Evolutionary conservation across 2,113 vertebrate species (phyloP).

Genomic region (Megaceryle maxima): DNA sequence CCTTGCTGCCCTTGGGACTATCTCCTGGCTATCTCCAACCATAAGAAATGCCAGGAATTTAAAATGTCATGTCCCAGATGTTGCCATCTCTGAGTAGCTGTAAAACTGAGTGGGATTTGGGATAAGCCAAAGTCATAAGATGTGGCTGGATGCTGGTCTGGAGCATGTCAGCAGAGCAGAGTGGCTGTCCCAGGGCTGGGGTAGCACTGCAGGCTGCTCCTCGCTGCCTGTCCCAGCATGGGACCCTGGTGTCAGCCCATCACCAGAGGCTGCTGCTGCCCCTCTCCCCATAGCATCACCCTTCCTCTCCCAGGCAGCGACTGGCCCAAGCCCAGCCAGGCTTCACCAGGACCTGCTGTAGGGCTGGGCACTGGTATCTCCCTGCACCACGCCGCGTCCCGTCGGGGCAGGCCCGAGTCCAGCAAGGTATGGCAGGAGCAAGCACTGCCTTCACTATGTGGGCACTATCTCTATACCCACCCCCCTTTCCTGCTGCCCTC

Average conservation of each 20-base stretch:
- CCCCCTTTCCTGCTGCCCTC: not conserved
- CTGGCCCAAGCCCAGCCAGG: constrained; percentile 41
- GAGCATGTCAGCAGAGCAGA: not conserved
- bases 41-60: not conserved
- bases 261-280: not conserved
- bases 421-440: constrained; percentile 78
- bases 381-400: constrained; percentile 60
- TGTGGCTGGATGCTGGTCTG: not conserved
- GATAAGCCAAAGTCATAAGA: not conserved
- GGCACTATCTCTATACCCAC: not conserved
- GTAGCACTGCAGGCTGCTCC: not conserved
- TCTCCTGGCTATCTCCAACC: not conserved
- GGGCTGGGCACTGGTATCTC: constrained; percentile 66
- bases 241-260: not conserved
- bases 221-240: accelerated
- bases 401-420: constrained; percentile 75
- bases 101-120: not conserved
- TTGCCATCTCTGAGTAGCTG: not conserved
- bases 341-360: not conserved
- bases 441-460: accelerated
- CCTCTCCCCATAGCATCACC: not conserved
- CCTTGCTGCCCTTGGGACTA: accelerated
- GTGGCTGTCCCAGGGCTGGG: not conserved
- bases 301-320: constrained; percentile 57
- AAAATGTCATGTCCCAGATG: not conserved